Evolutionary conservation across 2,888 invertebrate genomes (phyloP).

Genomic region (Arge pagana): DNA sequence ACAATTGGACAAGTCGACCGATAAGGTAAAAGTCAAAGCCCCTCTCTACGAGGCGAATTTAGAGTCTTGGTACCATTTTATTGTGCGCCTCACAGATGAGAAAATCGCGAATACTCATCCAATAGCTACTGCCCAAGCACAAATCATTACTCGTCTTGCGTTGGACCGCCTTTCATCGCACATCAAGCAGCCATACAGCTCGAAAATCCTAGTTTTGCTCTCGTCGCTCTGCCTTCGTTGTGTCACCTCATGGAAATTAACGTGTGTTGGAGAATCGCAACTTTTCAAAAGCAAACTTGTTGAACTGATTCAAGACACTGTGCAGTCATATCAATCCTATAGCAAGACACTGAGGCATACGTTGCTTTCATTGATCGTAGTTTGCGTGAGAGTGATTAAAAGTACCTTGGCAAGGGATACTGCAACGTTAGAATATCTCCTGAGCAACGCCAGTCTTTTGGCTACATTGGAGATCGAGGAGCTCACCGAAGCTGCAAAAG

Average conservation of each 20-base stretch:
- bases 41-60: conserved; percentile 51
- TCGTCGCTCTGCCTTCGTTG: conserved; percentile 51
- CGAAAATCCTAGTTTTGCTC: conserved; percentile 47
- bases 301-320: conserved; percentile 48
- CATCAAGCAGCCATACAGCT: conserved; percentile 41
- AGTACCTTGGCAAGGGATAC: conserved; percentile 42
- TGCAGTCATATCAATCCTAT: conserved; percentile 47
- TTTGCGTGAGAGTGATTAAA: conserved; percentile 48
- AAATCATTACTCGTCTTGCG: conserved; percentile 43
- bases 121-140: conserved; percentile 40
- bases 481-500: conserved; percentile 40
- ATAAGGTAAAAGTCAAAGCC: conserved; percentile 25
- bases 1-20: conserved; percentile 6
- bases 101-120: conserved; percentile 43
- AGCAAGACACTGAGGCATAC: conserved; percentile 48
- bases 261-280: conserved; percentile 42
- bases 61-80: conserved; percentile 54
- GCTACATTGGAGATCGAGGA: conserved; percentile 50
- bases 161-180: conserved; percentile 45
- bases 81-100: conserved; percentile 52
- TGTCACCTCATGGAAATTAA: conserved; percentile 46
- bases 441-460: conserved; percentile 47
- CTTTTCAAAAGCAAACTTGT: conserved; percentile 42
- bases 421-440: conserved; percentile 45
- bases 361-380: conserved; percentile 46